A percentile compares a stretch with the other conserved stretches of the same genome.
Conservation (phyloP, 2,888 invertebrate species). For the Andrena marginata region DNA sequence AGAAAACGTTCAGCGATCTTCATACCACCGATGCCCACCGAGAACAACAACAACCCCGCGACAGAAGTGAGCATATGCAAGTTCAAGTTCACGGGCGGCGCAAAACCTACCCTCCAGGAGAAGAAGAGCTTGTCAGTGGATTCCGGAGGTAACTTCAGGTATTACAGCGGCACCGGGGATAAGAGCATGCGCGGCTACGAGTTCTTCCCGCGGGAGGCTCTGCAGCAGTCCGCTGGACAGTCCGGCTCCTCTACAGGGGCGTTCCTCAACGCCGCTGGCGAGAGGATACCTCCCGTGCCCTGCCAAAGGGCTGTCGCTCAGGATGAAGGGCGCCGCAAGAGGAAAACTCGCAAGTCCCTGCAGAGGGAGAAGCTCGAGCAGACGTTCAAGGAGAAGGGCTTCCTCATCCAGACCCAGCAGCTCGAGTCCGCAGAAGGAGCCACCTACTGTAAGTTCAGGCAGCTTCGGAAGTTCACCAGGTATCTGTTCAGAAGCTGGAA, state of each 20-base stretch:
- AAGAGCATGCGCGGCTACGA: conserved; percentile 92
- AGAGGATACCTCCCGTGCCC: conserved; percentile 84
- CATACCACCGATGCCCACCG: conserved; percentile 92
- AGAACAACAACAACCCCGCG: conserved; percentile 91
- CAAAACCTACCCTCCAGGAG: conserved; percentile 94
- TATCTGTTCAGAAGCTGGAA: conserved; percentile 97
- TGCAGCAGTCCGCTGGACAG: conserved; percentile 87
- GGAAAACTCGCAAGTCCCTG: conserved; percentile 93
- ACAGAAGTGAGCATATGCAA: conserved; percentile 96
- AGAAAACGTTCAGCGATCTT: conserved; percentile 93
- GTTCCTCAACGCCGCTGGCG: conserved; percentile 86
- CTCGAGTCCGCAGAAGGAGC: conserved; percentile 96
- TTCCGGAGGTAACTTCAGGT: conserved; percentile 94
- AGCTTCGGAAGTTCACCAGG: conserved; percentile 95
- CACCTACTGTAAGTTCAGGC: conserved; percentile 96
- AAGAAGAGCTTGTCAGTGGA: conserved; percentile 97
- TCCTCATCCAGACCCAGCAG: conserved; percentile 96
- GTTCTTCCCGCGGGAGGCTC: conserved; percentile 90
- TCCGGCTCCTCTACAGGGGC: conserved; percentile 86
- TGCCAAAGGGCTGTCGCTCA: conserved; percentile 70
- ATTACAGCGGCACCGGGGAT: conserved; percentile 94
- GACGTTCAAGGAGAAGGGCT: conserved; percentile 96
- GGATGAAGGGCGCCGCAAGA: conserved; percentile 87
- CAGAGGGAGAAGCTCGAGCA: conserved; percentile 95
- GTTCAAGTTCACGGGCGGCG: conserved; percentile 96